Evolutionary conservation across 2,113 vertebrate species (phyloP), one percentile per base, ranked within the genome.

Genomic region (Zapornia atra): DNA sequence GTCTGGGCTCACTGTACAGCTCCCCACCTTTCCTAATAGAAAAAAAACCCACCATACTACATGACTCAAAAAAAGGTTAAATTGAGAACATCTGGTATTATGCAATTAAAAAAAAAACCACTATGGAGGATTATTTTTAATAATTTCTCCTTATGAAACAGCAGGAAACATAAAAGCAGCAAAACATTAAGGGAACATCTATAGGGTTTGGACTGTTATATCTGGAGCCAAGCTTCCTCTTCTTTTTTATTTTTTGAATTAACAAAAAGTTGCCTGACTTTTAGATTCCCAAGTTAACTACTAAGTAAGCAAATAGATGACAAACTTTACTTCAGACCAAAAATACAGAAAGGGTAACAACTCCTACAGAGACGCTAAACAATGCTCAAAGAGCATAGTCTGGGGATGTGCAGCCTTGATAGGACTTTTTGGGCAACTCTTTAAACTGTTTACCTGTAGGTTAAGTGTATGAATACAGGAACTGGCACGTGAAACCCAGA

Each of bases 261-360:
- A 69, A 51, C 3, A 16, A 56, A 54, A 77, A 14, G 0, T 0
- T 50, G 8, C 4, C 24, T 21, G 15, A 19, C 31, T 86, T 86
- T 80, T 51, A 61, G 26, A 50, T 81, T 77, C 54, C 6, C 14
- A 61, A 42, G 11, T 36, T 92, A 64, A 78, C 5, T 16, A 31
- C 6, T 29, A 77, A 65, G 59, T 36, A 69, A 51, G 10, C 13
- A 81, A 91, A 66, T 7, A 68, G 21, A 50, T 18, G 9, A 33
- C 3, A 76, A 65, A 82, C 16, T 0, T 0, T 12, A n/a, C 4
- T 28, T 65, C 21, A 57, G 24, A 66, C 6, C 25, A 54, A 85
- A 86, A 86, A 21, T 16, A 38, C 11, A 51, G 17, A 42, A 72
- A 42, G 7, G 2, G 3, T 17, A 82, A 53, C 29, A 88, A 16